phyloP scores from a whole-genome alignment of 1,140 invertebrate genomes.

The Drosophila quadrilineata region DNA sequence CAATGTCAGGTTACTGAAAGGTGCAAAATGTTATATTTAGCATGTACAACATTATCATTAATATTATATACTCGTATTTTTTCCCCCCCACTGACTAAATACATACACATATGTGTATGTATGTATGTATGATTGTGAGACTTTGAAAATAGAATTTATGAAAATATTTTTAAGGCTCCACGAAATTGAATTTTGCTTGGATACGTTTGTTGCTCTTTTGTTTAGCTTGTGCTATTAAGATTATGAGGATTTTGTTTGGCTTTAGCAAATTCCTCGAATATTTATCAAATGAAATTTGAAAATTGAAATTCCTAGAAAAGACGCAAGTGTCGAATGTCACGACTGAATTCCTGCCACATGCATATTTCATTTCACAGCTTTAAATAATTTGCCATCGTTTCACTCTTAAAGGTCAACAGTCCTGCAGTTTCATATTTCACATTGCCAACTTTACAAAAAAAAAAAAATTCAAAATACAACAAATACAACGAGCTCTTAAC shows the following conservation, averaged over 20 bases:
- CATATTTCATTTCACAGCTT: slow-evolving; percentile 1
- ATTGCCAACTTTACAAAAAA: not conserved
- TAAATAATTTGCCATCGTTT: not conserved
- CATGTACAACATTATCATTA: slow-evolving; percentile 7
- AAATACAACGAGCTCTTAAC: no score
- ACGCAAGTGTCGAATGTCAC: slow-evolving; percentile 5
- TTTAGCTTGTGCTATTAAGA: not conserved
- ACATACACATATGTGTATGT: no score
- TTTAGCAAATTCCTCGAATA: slow-evolving; percentile 10
- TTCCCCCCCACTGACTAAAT: no score
- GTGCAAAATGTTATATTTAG: not conserved
- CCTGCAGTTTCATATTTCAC: not conserved
- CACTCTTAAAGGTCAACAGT: not conserved
- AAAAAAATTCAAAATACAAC: not conserved
- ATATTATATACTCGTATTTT: slow-evolving; percentile 8
- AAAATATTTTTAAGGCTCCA: not conserved
- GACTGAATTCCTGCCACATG: not conserved
- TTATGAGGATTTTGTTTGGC: slow-evolving; percentile 25
- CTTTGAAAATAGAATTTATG: no score
- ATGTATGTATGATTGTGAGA: no score
- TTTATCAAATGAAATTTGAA: slow-evolving; percentile 23
- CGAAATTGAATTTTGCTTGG: not conserved
- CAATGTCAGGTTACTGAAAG: slow-evolving; percentile 1
- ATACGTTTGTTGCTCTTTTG: not conserved
- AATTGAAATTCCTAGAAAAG: slow-evolving; percentile 31